Evolutionary conservation across 2,113 vertebrate species (phyloP).

Genomic region (Misgurnus anguillicaudatus): DNA sequence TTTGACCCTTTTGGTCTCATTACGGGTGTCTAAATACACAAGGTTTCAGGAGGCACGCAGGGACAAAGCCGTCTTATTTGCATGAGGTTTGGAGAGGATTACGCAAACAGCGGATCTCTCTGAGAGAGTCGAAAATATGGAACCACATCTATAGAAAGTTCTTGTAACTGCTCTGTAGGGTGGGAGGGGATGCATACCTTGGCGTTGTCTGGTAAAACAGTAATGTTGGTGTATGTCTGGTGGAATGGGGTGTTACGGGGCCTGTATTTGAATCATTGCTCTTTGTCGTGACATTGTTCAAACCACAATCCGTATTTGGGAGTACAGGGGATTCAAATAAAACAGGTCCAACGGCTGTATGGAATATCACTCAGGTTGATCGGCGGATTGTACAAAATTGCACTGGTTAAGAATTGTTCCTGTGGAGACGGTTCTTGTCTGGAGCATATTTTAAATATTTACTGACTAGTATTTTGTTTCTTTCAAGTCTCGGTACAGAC

Average conservation of each 20-base stretch:
- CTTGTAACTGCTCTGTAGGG: conserved; percentile 31
- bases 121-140: conserved; percentile 49
- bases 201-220: conserved; percentile 53
- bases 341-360: conserved; percentile 29
- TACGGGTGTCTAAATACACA: conserved; percentile 43
- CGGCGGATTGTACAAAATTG: conserved; percentile 26
- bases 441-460: conserved; percentile 12
- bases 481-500: background rate
- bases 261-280: conserved; percentile 50
- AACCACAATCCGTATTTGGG: conserved; percentile 39
- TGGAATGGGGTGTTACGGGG: conserved; percentile 11
- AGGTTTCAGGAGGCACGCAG: conserved; percentile 25
- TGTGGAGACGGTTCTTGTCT: conserved; percentile 22
- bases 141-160: conserved; percentile 51
- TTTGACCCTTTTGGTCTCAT: conserved; percentile 33
- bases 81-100: conserved; percentile 50
- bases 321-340: conserved; percentile 46
- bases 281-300: conserved; percentile 36
- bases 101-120: conserved; percentile 56
- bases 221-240: conserved; percentile 41
- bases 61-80: conserved; percentile 48
- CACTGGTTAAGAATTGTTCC: conserved; percentile 26
- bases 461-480: background rate
- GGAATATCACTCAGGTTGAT: conserved; percentile 48
- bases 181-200: conserved; percentile 49